Base-by-base conservation (phyloP, 2,113 vertebrate species). In the Haplotaxodon microlepis region DNA sequence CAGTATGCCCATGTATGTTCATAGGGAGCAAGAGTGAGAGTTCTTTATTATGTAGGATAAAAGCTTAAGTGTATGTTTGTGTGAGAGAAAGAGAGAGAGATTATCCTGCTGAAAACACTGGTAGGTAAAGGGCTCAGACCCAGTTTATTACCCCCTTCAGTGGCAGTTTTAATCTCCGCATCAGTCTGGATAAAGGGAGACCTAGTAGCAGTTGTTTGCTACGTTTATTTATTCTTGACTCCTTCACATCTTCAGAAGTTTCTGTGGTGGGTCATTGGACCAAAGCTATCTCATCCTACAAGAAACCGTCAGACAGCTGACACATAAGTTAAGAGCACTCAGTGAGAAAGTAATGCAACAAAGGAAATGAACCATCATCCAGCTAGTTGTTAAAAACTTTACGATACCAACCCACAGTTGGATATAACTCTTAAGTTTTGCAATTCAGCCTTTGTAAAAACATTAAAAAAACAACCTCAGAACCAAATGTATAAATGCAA, bases 111-210 rank as follows among this genome's bases (percentile, higher is more conserved):
- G 71, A 50, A 76, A 76, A 47, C 42, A 50, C 42, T 27, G 40
- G 24, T 47, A 76, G 21, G 84, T 82, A 61, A 78, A 36, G 84
- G 85, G 56, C 45, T 54, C 59, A 79, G 80, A 78, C 83, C 89
- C 87, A 83, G 91, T 91, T 88, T 85, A 73, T 40, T 27, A 83
- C 89, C 90, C 24, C 61, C 86, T 88, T 81, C 71, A 7, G 85
- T 92, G 53, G 90, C 83, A 90, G 61, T 90, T 92, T 82, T 47
- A 78, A 86, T 95, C 89, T 90, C 89, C 90, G 61, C 91, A 78
- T 93, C 92, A 94, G 93, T 90, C 86, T 90, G 85, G 53, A 93
- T 90, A 90, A 83, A 19, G 51, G 7, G 59, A 42, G 79, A 87
- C 73, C 63, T 85, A 45, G 80, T 47, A 14, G 89, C 88, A 91